Evolutionary conservation across 2,113 vertebrate genomes (phyloP), one percentile per base, ranked within the genome.

Genomic region (Cricetomys ansorgei): DNA sequence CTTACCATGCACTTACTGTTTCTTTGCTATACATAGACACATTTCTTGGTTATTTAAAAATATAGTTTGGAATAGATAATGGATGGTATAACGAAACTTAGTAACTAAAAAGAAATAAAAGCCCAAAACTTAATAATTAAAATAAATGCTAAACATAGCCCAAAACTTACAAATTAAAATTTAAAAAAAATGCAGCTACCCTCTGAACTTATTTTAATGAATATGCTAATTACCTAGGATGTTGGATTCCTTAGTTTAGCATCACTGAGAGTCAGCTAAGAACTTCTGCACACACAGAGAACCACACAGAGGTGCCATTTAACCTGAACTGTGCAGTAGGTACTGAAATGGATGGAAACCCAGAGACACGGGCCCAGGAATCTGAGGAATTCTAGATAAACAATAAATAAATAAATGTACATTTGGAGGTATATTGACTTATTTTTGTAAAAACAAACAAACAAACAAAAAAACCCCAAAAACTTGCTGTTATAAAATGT

Each of bases 1-100:
- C 27, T 70, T 40, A 53, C 15, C 59, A 19, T 31, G 21, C 50
- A 23, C 10, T 86, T 62, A 77, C 34, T 29, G 37, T 67, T 72
- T 86, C 67, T 84, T n/a, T 83, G 67, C 37, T 64, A 73, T 40
- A 79, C 43, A 79, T 40, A 50, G 8, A 8, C 27, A 43, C 21
- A 86, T 64, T 69, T 87, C 17, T 84, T 84, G 7, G 37, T 88
- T 89, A 90, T n/a, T 87, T 90, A 85, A 92, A 75, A 53, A 83
- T 40, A 87, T 21, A 91, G 57, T n/a, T 53, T 85, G 34, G 83
- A 95, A 89, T 79, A 48, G 27, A 95, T 62, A 85, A 80, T 37
- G 5, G 91, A 64, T 27, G 67, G 55, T 23, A 29, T 59, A 89
- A 77, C 15, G 65, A 90, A 77, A 77, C 27, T 80, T 48, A 84